Base-by-base conservation (phyloP, 1,140 invertebrate species). In the Camponotus pennsylvanicus region DNA sequence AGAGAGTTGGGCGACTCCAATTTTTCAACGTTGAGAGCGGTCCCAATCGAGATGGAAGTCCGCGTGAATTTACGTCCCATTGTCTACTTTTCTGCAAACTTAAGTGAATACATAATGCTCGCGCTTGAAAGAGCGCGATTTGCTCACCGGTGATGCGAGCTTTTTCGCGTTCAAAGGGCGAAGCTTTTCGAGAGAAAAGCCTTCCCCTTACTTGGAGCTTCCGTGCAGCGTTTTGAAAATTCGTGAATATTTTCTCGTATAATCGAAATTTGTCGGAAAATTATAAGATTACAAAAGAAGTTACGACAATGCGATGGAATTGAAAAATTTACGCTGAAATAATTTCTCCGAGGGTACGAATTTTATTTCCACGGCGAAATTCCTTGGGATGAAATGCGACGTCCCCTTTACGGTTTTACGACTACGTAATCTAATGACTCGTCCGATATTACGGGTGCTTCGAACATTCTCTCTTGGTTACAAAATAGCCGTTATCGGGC, bases 401-500 rank as follows among this genome's bases (percentile, higher is more conserved):
- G 40, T 37, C 40, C 69, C 55, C 69, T 83, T 83, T 83, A 49
- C 79, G 27, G 40, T 40, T 83, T 83, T 75, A 61, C 55, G 67
- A 82, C 40, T 82, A 75, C 27, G 55, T 83, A 83, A 83, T 83
- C 79, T 55, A 83, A 83, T 83, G 75, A 83, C 75, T 55, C 69
- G 32, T 49, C 55, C 69, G 57, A 75, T 83, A 83, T 83, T 75
- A 83, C 79, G 69, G 75, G 55, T 82, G 79, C 69, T 59, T 82
- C 67, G 79, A 82, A 27, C 49, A 83, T 49, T 15, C 57, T 75
- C 79, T 9, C 79, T 83, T 55, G 61, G 69, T 61, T 40, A 83
- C 79, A 83, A 83, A 83, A 83, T 83, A 83, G 40, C 79, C 79
- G 79, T 83, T 83, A 73, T 83, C 79, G 45, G 79, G 67, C 52